Conservation (phyloP, 2,113 vertebrate species). For the Macquaria australasica region DNA sequence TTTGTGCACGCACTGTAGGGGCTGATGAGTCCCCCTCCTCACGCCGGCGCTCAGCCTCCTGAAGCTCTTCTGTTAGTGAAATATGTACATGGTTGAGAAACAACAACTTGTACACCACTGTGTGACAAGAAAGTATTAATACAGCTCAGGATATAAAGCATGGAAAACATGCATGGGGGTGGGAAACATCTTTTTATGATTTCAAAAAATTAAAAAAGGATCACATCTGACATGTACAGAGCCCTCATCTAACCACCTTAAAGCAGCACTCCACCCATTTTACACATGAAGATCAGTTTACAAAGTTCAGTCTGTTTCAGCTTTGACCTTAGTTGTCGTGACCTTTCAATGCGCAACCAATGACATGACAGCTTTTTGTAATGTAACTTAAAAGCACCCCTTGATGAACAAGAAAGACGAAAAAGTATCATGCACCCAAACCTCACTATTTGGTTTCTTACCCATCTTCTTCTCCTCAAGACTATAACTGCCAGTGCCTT, state of each 20-base stretch:
- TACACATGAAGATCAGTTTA: too few relatives aligned
- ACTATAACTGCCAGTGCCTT: not conserved
- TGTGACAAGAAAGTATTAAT: too few relatives aligned
- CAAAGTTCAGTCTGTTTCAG: too few relatives aligned
- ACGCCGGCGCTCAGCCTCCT: constrained; percentile 93
- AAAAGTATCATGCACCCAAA: not conserved
- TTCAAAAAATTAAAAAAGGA: not conserved
- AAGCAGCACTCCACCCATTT: not conserved
- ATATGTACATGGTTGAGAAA: not conserved
- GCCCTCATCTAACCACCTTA: not conserved
- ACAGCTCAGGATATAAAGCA: not conserved
- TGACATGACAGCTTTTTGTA: too few relatives aligned
- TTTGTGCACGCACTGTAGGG: constrained; percentile 92
- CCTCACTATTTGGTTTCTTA: not conserved
- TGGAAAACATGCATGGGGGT: not conserved
- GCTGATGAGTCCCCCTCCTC: constrained; percentile 91
- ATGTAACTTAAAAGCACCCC: too few relatives aligned
- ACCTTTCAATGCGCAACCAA: too few relatives aligned
- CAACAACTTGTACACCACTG: not conserved
- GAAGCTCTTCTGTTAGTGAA: constrained; percentile 90
- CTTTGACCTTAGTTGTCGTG: too few relatives aligned
- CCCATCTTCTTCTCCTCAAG: not conserved
- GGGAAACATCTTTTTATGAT: not conserved
- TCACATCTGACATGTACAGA: not conserved
- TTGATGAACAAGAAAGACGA: too few relatives aligned